Conservation (phyloP, 2,113 vertebrate species). For the Cebus imitator region DNA sequence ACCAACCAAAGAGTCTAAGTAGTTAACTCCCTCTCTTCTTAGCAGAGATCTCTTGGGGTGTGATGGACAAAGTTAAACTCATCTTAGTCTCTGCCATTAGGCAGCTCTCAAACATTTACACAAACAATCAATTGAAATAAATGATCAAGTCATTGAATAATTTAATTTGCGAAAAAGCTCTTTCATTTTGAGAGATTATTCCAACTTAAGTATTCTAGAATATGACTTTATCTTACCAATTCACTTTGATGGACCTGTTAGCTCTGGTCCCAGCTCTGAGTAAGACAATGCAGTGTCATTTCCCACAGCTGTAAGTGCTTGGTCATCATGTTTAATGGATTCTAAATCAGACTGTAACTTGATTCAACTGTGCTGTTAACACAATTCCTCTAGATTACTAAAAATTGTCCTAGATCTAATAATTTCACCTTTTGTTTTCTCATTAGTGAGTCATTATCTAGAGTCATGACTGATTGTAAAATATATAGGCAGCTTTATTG, state of each 20-base stretch:
- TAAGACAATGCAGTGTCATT: background rate
- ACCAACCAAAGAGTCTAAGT: constrained; percentile 49
- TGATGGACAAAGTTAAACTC: background rate
- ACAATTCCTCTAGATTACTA: background rate
- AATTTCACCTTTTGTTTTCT: constrained; percentile 38
- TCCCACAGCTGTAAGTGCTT: background rate
- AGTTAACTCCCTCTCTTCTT: constrained; percentile 49
- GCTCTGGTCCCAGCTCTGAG: background rate
- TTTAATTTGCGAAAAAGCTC: background rate
- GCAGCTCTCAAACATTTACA: background rate
- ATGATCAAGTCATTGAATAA: constrained; percentile 58
- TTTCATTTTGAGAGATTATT: background rate
- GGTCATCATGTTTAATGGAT: background rate
- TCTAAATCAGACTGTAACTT: background rate
- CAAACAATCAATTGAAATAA: constrained; percentile 60
- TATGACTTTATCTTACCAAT: background rate
- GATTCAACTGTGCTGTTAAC: background rate
- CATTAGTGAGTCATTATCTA: constrained; percentile 8
- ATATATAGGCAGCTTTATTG: background rate
- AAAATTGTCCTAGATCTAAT: background rate
- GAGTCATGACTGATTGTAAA: background rate
- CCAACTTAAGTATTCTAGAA: background rate
- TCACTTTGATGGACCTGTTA: background rate
- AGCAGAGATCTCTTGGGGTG: background rate
- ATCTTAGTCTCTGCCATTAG: background rate